Base-by-base conservation (phyloP, 1,140 invertebrate genomes). In the Zaprionus ornatus region DNA sequence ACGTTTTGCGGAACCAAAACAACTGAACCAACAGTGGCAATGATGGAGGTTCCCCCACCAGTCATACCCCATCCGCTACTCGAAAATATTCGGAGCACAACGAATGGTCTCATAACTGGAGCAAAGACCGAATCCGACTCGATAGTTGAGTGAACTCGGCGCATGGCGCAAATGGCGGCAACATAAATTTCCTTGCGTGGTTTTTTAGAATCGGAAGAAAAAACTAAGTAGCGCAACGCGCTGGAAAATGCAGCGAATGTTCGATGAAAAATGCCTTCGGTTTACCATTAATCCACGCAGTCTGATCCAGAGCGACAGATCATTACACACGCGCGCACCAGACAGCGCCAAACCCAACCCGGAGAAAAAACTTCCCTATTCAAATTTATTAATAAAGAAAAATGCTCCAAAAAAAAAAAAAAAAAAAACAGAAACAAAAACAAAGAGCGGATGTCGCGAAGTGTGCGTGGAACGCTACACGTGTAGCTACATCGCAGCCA, bases 211-310 rank as follows among this genome's bases (percentile, higher is more conserved):
- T 45, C 60, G 25, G 52, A 77, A 32, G 40, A 52, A 40, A 68
- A 67, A 66, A 42, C 32, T 19, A 54, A 23, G 17, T 27, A 35
- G 42, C 48, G 65, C 61, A 52, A 27, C 21, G 25, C 1, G 37
- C 32, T 15, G 55, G 57, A 76, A 80, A 86, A 79, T 86, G 79
- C 70, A 67, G 55, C 54, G 64, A 79, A 79, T 79, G 74, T 90
- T 81, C 85, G 68, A 90, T 90, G 85, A 91, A 77, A 91, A 91
- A 91, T 91, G 82, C 79, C 56, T 91, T 86, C 59, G 90, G 90
- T 91, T 91, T 91, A 91, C 88, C 90, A 91, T 91, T 91, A 91
- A 91, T 91, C 90, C 84, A 77, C 61, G 79, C 40, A 68, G 74
- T 79, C 75, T 91, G 90, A 91, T 91, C 90, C 90, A 80, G 66